These are phyloP conservation scores for Galerucella pusilla DNA, from an alignment of 2,888 invertebrate genomes.

Conservation along the genomic window DNA sequence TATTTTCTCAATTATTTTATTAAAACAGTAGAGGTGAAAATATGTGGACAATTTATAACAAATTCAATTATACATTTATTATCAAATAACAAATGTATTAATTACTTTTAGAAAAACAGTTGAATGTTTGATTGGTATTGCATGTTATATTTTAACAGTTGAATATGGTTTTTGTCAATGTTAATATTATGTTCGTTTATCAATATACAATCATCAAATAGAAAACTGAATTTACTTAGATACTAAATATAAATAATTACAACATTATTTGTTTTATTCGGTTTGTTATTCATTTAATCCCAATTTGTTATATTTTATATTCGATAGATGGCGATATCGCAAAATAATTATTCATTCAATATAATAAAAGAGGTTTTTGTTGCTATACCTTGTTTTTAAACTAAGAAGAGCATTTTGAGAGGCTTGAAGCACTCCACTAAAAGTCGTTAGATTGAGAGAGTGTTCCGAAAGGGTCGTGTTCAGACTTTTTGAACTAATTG, in stretches of 20 bases:
- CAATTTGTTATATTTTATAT: constrained; percentile 15
- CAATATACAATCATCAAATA: constrained; percentile 49
- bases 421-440: no score
- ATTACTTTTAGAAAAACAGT: constrained; percentile 39
- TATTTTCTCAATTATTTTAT: constrained; percentile 22
- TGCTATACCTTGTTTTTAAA: no score
- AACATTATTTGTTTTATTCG: constrained; percentile 46
- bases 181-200: constrained; percentile 51
- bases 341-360: background rate
- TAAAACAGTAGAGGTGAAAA: constrained; percentile 18
- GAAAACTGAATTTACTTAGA: constrained; percentile 47
- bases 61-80: constrained; percentile 35
- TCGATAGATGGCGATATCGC: background rate
- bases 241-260: constrained; percentile 49
- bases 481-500: no score
- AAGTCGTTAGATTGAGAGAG: no score
- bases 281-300: constrained; percentile 36
- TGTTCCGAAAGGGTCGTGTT: no score
- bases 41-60: constrained; percentile 24
- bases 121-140: constrained; percentile 36
- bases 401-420: no score
- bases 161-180: constrained; percentile 28
- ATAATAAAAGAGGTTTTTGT: no score
- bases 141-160: constrained; percentile 23
- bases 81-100: constrained; percentile 38